Evolutionary conservation across 2,797 vertebrate species (phyloP).

Genomic region (Threskiornis aethiopicus): DNA sequence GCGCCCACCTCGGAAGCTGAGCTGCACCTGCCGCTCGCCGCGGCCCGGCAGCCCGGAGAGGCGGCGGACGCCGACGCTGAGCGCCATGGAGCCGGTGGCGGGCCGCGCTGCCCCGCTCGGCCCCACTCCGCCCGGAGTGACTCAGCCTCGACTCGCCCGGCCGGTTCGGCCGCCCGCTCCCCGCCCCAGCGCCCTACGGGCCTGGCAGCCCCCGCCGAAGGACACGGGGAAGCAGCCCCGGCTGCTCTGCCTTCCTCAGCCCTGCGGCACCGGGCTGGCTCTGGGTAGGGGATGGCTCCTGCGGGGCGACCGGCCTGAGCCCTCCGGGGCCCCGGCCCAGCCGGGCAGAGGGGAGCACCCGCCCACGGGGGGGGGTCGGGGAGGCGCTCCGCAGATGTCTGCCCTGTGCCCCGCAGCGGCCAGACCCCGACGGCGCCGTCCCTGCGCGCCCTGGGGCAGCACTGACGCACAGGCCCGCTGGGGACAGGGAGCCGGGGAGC

Average conservation of each 20-base stretch:
- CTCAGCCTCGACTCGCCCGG: slow-evolving; percentile 59
- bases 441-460: fast-evolving
- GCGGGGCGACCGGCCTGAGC: too few relatives aligned
- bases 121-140: neutral
- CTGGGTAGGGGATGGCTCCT: neutral
- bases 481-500: too few relatives aligned
- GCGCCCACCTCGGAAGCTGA: slow-evolving; percentile 83
- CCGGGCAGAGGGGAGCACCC: too few relatives aligned
- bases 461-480: neutral
- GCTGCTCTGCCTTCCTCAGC: too few relatives aligned
- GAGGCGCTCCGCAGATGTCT: neutral
- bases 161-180: slow-evolving; percentile 67
- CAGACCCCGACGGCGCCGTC: too few relatives aligned
- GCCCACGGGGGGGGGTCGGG: neutral
- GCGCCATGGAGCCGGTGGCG: slow-evolving; percentile 79
- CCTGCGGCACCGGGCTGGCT: fast-evolving
- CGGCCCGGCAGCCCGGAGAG: slow-evolving; percentile 84
- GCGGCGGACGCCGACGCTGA: slow-evolving; percentile 80
- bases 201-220: neutral
- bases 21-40: slow-evolving; percentile 84
- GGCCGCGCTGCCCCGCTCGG: neutral
- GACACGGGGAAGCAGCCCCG: too few relatives aligned
- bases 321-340: neutral
- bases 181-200: neutral
- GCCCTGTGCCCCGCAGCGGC: neutral